phyloP scores from a whole-genome alignment of 2,113 vertebrate genomes.

The Agapornis roseicollis region DNA sequence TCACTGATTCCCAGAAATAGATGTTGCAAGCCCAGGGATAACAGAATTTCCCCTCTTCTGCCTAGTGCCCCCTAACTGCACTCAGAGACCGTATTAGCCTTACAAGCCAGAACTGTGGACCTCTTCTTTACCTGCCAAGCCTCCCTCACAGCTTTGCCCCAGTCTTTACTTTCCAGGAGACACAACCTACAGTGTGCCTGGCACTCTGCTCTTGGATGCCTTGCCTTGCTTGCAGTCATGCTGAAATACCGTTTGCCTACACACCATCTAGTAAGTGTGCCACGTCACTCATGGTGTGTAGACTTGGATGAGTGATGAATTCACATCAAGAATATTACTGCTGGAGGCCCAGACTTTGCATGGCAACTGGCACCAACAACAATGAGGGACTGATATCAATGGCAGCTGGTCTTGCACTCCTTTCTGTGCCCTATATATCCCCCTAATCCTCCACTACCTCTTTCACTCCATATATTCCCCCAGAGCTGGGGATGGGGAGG shows the following conservation, averaged over 20 bases:
- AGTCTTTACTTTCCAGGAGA: neutral
- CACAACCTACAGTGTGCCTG: neutral
- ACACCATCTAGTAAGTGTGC: neutral
- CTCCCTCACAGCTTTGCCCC: neutral
- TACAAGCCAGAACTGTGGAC: neutral
- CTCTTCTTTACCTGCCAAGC: neutral
- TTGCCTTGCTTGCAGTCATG: neutral
- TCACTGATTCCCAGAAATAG: neutral
- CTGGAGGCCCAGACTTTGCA: neutral
- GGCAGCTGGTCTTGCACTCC: neutral
- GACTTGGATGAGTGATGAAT: neutral
- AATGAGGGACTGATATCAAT: neutral
- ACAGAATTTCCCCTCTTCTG: neutral
- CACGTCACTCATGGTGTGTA: neutral
- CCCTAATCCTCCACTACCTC: neutral
- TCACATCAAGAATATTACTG: neutral
- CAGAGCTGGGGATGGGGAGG: neutral
- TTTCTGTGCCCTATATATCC: neutral
- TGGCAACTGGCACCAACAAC: rapidly evolving
- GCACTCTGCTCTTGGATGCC: neutral
- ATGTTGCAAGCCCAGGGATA: neutral
- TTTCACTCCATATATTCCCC: neutral
- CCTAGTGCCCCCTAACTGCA: neutral
- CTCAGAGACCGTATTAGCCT: neutral
- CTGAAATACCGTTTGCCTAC: neutral